phyloP scores from a whole-genome alignment of 2,888 invertebrate genomes.

The Acrobasis repandana region DNA sequence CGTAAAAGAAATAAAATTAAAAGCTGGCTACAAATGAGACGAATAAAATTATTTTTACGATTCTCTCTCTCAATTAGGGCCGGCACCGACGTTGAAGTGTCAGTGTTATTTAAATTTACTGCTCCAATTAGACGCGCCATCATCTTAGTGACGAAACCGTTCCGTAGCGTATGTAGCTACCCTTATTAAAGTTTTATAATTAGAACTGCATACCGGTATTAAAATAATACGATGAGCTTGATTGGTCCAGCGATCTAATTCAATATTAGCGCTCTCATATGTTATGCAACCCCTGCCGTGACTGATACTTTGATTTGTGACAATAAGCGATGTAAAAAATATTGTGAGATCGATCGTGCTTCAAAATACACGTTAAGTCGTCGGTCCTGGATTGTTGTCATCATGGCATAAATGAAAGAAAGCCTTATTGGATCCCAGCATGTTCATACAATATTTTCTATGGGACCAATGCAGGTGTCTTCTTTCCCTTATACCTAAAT shows the following conservation, averaged over 20 bases:
- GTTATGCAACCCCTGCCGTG: no score
- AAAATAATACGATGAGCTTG: constrained; percentile 1
- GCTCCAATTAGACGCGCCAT: constrained; percentile 80
- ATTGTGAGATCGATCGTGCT: no score
- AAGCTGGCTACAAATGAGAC: constrained; percentile 78
- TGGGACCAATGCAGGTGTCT: no score
- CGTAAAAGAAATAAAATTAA: constrained; percentile 74
- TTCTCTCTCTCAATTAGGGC: constrained; percentile 79
- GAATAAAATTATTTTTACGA: constrained; percentile 81
- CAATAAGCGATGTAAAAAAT: no score
- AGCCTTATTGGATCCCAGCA: no score
- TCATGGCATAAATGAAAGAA: no score
- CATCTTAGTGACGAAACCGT: constrained; percentile 75
- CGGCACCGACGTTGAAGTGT: constrained; percentile 73
- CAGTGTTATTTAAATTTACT: constrained; percentile 82
- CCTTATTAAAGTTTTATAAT: constrained; percentile 81
- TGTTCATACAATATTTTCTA: no score
- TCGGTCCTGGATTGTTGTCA: no score
- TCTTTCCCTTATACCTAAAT: no score
- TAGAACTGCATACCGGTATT: constrained; percentile 51
- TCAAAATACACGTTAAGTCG: no score
- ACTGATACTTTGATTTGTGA: no score
- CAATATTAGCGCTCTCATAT: no score
- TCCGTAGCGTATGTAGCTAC: constrained; percentile 71
- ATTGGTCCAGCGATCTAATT: background rate